These are phyloP conservation scores for Paedocypris micromegethes DNA, from an alignment of 2,797 vertebrate species.

Conservation along the genomic window DNA sequence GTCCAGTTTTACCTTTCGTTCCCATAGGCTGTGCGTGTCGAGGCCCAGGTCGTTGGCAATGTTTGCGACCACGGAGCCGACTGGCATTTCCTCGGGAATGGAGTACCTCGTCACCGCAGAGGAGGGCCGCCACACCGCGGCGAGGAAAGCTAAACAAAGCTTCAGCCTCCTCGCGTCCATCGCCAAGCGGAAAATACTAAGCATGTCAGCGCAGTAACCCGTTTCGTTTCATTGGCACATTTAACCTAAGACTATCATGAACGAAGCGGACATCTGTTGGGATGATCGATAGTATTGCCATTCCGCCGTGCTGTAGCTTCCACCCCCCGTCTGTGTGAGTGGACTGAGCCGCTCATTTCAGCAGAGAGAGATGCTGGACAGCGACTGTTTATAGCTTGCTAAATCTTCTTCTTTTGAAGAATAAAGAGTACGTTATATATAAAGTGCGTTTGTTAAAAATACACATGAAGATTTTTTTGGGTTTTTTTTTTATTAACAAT, in stretches of 20 bases:
- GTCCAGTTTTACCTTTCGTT: constrained; percentile 71
- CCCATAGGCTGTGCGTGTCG: constrained; percentile 62
- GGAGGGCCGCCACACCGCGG: constrained; percentile 59
- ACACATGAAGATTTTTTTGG: no score
- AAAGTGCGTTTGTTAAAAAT: no score
- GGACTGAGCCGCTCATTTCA: neutral
- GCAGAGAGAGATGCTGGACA: no score
- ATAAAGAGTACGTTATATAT: no score
- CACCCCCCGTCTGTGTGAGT: neutral
- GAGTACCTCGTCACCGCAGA: constrained; percentile 72
- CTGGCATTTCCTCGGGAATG: constrained; percentile 76
- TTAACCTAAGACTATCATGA: no score
- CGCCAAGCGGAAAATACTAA: neutral
- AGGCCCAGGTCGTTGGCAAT: constrained; percentile 72
- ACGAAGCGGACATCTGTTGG: no score
- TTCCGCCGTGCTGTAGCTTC: constrained; percentile 42
- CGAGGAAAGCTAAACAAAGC: constrained; percentile 47
- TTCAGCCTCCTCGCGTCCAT: constrained; percentile 37
- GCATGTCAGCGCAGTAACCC: neutral
- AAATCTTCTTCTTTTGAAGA: no score
- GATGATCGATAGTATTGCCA: constrained; percentile 5
- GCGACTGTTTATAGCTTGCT: no score
- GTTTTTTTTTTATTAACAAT: no score
- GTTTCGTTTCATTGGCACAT: no score
- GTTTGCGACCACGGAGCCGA: constrained; percentile 73